These are phyloP conservation scores for Napeogenes inachia DNA, from an alignment of 2,888 invertebrate species.

Conservation along the genomic window DNA sequence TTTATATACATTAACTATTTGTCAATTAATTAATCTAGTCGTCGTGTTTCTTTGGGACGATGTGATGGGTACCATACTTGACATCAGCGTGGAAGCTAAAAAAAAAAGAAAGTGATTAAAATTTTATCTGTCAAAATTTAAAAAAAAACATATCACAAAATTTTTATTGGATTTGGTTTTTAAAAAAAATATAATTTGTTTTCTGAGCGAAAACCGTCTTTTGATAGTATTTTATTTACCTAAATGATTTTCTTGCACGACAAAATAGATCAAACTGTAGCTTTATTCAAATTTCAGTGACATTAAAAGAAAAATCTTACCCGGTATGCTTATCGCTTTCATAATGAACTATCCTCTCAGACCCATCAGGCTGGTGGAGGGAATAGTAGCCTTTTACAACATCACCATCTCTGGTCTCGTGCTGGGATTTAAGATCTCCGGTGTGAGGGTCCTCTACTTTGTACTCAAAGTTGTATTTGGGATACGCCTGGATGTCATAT, in stretches of 20 bases:
- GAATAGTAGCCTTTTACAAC: slow-evolving; percentile 76
- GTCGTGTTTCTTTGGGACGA: slow-evolving; percentile 40
- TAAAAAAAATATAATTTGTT: too few relatives aligned
- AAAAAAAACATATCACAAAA: too few relatives aligned
- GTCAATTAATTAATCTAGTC: neutral
- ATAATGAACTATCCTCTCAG: slow-evolving; percentile 50
- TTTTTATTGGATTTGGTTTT: too few relatives aligned
- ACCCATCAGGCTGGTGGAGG: slow-evolving; percentile 71
- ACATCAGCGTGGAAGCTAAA: slow-evolving; percentile 55
- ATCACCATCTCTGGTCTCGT: slow-evolving; percentile 72
- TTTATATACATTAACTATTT: neutral
- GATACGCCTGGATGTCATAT: slow-evolving; percentile 35
- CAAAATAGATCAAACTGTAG: too few relatives aligned
- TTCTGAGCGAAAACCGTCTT: too few relatives aligned
- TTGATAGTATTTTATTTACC: too few relatives aligned
- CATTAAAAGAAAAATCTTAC: slow-evolving; percentile 41
- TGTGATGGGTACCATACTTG: slow-evolving; percentile 50
- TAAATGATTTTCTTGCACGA: too few relatives aligned
- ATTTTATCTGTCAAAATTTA: too few relatives aligned
- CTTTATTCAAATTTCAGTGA: slow-evolving; percentile 3
- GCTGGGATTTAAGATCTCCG: slow-evolving; percentile 66
- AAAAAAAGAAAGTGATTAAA: slow-evolving; percentile 11
- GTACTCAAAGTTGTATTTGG: slow-evolving; percentile 58
- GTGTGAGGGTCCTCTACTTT: slow-evolving; percentile 69
- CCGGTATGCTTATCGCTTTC: slow-evolving; percentile 47